phyloP scores from a whole-genome alignment of 2,113 vertebrate species.

The Brevimyrus niger region DNA sequence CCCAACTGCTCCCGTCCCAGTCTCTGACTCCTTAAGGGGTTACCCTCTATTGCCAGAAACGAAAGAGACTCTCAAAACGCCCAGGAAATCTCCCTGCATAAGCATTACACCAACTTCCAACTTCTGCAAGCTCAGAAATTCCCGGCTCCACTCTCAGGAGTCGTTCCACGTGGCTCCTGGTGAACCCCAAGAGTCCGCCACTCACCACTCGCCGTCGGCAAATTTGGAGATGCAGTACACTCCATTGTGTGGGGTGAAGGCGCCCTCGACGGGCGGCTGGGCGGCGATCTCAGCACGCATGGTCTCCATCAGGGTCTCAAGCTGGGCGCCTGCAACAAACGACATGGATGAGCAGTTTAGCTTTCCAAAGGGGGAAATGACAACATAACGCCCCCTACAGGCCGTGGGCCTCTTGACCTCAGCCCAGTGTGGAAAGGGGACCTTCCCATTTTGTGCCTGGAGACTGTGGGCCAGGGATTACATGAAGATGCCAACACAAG shows the following conservation, averaged over 20 bases:
- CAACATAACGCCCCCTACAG: background rate
- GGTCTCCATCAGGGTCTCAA: slow-evolving; percentile 95
- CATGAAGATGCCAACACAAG: background rate
- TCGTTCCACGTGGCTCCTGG: background rate
- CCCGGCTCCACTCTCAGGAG: background rate
- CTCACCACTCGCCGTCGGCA: slow-evolving; percentile 88
- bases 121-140: background rate
- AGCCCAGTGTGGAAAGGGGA: background rate
- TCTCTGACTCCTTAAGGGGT: background rate
- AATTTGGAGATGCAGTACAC: slow-evolving; percentile 96
- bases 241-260: slow-evolving; percentile 74
- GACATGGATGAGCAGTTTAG: background rate
- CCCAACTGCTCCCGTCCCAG: background rate
- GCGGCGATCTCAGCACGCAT: slow-evolving; percentile 83
- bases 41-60: background rate
- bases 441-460: background rate
- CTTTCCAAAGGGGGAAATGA: background rate
- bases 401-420: background rate
- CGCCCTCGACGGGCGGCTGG: slow-evolving; percentile 83
- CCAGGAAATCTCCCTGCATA: background rate
- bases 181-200: background rate
- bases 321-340: slow-evolving; percentile 66
- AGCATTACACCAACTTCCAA: background rate
- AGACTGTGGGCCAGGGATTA: background rate
- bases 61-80: background rate